phyloP scores from a whole-genome alignment of 2,888 invertebrate genomes.

The Thereva unica region DNA sequence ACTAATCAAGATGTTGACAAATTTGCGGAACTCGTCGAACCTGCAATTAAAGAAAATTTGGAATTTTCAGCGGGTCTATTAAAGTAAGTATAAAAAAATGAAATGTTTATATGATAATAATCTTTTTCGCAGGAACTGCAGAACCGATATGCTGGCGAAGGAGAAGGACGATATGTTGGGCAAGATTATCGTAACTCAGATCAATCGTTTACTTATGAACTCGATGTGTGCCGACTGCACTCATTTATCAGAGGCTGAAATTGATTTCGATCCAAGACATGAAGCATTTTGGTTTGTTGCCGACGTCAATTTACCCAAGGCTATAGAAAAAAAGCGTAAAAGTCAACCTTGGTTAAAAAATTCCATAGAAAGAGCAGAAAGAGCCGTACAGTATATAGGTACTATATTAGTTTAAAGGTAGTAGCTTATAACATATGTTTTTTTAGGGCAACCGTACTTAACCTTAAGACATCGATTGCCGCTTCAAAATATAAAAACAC shows the following conservation, averaged over 20 bases:
- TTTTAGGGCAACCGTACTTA: slow-evolving; percentile 64
- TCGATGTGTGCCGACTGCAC: slow-evolving; percentile 63
- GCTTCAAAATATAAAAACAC: slow-evolving; percentile 67
- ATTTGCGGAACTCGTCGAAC: slow-evolving; percentile 62
- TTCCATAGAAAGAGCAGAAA: slow-evolving; percentile 64
- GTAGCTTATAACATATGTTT: slow-evolving; percentile 1
- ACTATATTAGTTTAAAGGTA: slow-evolving; percentile 35
- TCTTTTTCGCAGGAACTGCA: slow-evolving; percentile 8
- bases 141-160: slow-evolving; percentile 39
- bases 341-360: slow-evolving; percentile 57
- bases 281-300: slow-evolving; percentile 88
- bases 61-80: slow-evolving; percentile 65
- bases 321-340: slow-evolving; percentile 57
- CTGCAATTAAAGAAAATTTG: slow-evolving; percentile 67
- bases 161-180: slow-evolving; percentile 49
- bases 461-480: slow-evolving; percentile 73
- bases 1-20: slow-evolving; percentile 60
- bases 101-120: neutral
- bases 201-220: slow-evolving; percentile 71
- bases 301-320: slow-evolving; percentile 66
- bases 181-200: slow-evolving; percentile 64
- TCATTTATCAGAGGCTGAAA: slow-evolving; percentile 65
- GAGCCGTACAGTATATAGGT: slow-evolving; percentile 73
- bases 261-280: slow-evolving; percentile 77
- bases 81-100: slow-evolving; percentile 60